Base-by-base conservation (phyloP, 2,113 vertebrate genomes). In the Eurypyga helias region DNA sequence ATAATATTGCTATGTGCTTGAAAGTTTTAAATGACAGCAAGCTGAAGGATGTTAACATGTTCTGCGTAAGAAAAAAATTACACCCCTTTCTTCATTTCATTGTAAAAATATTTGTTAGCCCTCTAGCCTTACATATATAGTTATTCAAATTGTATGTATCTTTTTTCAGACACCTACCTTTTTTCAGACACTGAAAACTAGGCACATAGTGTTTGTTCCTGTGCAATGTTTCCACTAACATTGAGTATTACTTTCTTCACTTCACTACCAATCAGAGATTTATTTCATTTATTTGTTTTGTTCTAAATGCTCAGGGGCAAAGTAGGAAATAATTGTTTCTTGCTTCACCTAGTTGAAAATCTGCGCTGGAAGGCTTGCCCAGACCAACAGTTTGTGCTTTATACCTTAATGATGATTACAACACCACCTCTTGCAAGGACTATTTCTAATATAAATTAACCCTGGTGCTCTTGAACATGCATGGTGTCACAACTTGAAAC, bases 271-370 rank as follows among this genome's bases (percentile, higher is more conserved):
- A 25, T 58, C 46, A 77, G 52, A 87, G 48, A 66, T 62, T 41
- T 70, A 65, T 94, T 94, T 76, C 31, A 58, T 83, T 84, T 87
- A 31, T 71, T 90, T 97, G 28, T 55, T 96, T 88, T 51, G 4
- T 43, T 77, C 51, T 80, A 65, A 70, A 48, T 70, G 38, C 38
- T 84, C 45, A 29, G 31, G 34, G 55, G 23, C 24, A 83, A 71
- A 93, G 49, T 41, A 43, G 58, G 36, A 93, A 80, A 90, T 67
- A 86, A 83, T 51, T 90, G 51, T n/a, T 64, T 93, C 24, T 70
- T 77, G 17, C 61, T 87, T 88, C 48, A 83, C 67, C 46, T 75
- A 29, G 38, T 29, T 83, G 72, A 52, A 95, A 88, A 80, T 38
- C 25, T 89, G 18, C 3, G 1, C 87, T 73, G 33, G 31, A 83